Conservation (phyloP, 2,888 invertebrate genomes). For the Oxystoma pomonae region DNA sequence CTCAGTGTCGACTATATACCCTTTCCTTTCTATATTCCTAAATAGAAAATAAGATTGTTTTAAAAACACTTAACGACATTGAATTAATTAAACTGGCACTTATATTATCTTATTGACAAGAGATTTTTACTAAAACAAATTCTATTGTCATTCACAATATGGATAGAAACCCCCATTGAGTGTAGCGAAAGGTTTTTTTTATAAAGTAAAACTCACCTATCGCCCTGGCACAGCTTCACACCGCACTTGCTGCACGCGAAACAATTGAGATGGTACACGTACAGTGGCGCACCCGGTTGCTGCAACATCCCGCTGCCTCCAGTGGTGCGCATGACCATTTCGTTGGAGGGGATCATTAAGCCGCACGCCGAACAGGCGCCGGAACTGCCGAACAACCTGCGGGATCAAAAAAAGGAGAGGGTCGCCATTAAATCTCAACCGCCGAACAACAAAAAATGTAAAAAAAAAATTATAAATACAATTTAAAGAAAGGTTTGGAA, state of each 20-base stretch:
- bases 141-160: too few relatives aligned
- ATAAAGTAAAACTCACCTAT: conserved; percentile 53
- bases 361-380: conserved; percentile 91
- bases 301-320: conserved; percentile 39
- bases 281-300: conserved; percentile 56
- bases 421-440: conserved; percentile 39
- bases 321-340: conserved; percentile 82
- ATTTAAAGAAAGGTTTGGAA: too few relatives aligned
- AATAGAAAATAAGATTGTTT: too few relatives aligned
- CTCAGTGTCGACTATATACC: too few relatives aligned
- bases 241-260: conserved; percentile 94
- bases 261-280: conserved; percentile 93
- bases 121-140: too few relatives aligned
- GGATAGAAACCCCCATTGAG: too few relatives aligned
- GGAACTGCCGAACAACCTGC: conserved; percentile 86
- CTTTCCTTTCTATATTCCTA: too few relatives aligned
- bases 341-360: conserved; percentile 88
- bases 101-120: too few relatives aligned
- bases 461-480: too few relatives aligned
- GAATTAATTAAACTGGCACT: too few relatives aligned
- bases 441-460: conserved; percentile 13
- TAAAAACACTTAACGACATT: too few relatives aligned
- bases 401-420: conserved; percentile 43
- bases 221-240: conserved; percentile 83
- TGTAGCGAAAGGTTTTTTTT: too few relatives aligned